A percentile compares a stretch with the other conserved stretches of the same genome.
phyloP scores from a whole-genome alignment of 2,888 invertebrate species.

The Elmis aenea region DNA sequence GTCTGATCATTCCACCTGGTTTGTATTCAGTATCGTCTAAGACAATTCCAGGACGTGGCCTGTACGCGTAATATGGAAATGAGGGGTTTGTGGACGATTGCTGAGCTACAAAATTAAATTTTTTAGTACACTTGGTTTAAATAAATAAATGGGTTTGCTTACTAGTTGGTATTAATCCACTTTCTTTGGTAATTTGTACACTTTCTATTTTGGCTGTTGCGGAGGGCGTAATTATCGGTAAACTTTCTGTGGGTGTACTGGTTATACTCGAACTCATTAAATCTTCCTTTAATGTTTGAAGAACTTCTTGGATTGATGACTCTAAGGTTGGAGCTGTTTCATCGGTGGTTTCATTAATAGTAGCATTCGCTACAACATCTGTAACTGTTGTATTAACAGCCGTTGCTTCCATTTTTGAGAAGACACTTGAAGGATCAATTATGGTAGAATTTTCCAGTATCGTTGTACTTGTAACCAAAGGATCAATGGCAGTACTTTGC shows the following conservation, averaged over 20 bases:
- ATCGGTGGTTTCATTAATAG: conserved; percentile 11
- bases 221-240: conserved; percentile 33
- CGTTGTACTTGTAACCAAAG: neutral
- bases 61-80: conserved; percentile 57
- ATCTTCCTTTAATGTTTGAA: conserved; percentile 31
- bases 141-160: too few relatives aligned
- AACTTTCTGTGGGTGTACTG: conserved; percentile 45
- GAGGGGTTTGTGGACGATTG: conserved; percentile 36
- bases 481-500: conserved; percentile 4
- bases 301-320: conserved; percentile 45
- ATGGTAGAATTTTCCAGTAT: neutral
- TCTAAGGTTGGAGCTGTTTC: conserved; percentile 41
- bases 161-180: too few relatives aligned
- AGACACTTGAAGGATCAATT: neutral
- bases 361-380: conserved; percentile 5
- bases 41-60: conserved; percentile 80
- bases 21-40: conserved; percentile 79
- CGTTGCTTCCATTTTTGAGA: conserved; percentile 1
- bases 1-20: conserved; percentile 53
- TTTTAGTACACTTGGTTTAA: neutral
- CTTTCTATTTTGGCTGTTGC: conserved; percentile 8
- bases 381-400: conserved; percentile 6
- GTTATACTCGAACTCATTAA: conserved; percentile 19
- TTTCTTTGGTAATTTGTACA: conserved; percentile 5
- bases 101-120: conserved; percentile 1